A percentile compares a stretch with the other conserved stretches of the same genome.
phyloP scores from a whole-genome alignment of 2,888 invertebrate species.

The Eueremaeus valkanovi region DNA sequence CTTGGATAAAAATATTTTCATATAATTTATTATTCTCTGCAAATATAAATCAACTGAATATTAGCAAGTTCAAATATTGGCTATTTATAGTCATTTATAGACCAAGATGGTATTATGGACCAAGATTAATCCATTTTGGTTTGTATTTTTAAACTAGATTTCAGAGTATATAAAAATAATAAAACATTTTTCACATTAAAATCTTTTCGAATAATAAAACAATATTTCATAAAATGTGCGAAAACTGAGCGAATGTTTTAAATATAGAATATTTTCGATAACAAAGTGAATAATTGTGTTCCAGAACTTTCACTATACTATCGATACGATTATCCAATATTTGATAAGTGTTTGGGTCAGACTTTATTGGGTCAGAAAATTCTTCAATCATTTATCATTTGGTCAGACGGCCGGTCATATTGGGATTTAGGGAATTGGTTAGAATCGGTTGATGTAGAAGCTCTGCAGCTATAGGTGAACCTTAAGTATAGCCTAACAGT shows the following conservation, averaged over 20 bases:
- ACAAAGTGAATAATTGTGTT: neutral
- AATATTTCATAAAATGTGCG: neutral
- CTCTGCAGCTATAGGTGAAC: neutral
- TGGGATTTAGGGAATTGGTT: slow-evolving; percentile 30
- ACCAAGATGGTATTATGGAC: too few species aligned
- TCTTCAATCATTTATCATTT: slow-evolving; percentile 21
- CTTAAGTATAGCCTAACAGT: neutral
- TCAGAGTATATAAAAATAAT: too few species aligned
- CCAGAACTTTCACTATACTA: neutral
- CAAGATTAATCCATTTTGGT: too few species aligned
- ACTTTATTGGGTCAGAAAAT: slow-evolving; percentile 19
- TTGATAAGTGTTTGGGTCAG: slow-evolving; percentile 14
- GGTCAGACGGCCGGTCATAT: neutral
- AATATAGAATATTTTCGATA: neutral
- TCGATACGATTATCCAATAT: neutral
- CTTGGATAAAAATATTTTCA: too few species aligned
- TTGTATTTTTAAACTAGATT: too few species aligned
- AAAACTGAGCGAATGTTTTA: neutral
- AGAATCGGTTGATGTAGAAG: slow-evolving; percentile 13
- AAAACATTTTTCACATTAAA: neutral
- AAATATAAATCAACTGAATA: too few species aligned
- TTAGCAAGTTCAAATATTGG: too few species aligned
- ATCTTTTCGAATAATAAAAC: neutral
- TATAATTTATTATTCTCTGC: too few species aligned
- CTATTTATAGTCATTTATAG: too few species aligned